A percentile compares a stretch with the other conserved stretches of the same genome.
Conservation (phyloP, 23 tunicate genomes). For the Clavelina lepadiformis region DNA sequence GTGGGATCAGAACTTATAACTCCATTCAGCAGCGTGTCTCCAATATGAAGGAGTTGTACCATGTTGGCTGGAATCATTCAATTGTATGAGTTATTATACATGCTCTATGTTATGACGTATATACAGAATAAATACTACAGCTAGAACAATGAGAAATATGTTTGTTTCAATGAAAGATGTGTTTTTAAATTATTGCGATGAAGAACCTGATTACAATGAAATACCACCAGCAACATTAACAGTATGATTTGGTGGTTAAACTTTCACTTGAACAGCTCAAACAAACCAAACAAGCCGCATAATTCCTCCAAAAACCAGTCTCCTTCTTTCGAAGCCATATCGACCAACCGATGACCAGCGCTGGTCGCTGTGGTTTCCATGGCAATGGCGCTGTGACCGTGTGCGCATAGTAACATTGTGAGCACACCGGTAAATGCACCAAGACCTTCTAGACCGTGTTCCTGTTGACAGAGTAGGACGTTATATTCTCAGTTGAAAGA, state of each 20-base stretch:
- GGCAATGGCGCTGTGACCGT: slow-evolving; percentile 61
- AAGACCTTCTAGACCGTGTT: slow-evolving; percentile 54
- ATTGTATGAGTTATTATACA: no score
- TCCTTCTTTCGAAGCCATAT: slow-evolving; percentile 91
- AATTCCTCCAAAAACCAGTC: slow-evolving; percentile 99
- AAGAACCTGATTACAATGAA: no score
- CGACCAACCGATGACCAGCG: slow-evolving; percentile 89
- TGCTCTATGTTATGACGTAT: no score
- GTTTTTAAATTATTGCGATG: not conserved
- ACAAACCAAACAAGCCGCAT: slow-evolving; percentile 62
- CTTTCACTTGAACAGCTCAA: not conserved
- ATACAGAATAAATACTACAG: no score
- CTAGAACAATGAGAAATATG: no score
- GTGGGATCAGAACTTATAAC: slow-evolving; percentile 16
- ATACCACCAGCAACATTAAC: no score
- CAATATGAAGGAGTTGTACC: slow-evolving; percentile 65
- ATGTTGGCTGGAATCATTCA: slow-evolving; percentile 53
- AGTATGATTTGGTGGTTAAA: not conserved
- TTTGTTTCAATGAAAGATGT: not conserved
- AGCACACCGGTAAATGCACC: slow-evolving; percentile 38
- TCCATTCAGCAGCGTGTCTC: slow-evolving; percentile 38
- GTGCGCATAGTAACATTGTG: slow-evolving; percentile 40
- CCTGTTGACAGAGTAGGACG: slow-evolving; percentile 20
- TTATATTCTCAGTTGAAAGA: no score
- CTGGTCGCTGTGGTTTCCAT: slow-evolving; percentile 88